A percentile compares a stretch with the other conserved stretches of the same genome.
These are phyloP conservation scores for Entomyzon cyanotis DNA, from an alignment of 2,113 vertebrate genomes.

Conservation along the genomic window DNA sequence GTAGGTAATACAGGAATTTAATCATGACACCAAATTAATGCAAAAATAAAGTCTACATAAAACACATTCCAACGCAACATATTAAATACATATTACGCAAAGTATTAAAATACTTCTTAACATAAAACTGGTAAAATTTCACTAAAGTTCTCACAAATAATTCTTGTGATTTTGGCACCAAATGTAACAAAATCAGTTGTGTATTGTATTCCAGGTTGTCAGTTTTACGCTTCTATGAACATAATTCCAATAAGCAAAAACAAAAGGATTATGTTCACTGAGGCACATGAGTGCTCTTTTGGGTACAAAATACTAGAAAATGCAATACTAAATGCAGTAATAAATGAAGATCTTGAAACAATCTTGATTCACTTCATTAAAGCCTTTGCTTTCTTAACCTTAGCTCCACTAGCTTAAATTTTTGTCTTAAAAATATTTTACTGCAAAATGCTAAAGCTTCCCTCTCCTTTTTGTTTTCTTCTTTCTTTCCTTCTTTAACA, in stretches of 20 bases:
- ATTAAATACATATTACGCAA: background rate
- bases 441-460: background rate
- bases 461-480: background rate
- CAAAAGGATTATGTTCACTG: constrained; percentile 12
- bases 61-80: accelerated
- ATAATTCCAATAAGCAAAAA: background rate
- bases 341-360: background rate
- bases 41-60: background rate
- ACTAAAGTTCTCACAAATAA: background rate
- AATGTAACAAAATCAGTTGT: background rate
- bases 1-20: background rate
- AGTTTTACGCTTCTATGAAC: background rate
- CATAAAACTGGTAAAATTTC: background rate
- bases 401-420: background rate
- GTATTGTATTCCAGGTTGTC: background rate
- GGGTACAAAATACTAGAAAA: background rate
- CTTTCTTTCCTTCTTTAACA: background rate
- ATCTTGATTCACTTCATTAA: background rate
- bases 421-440: background rate
- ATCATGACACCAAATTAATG: background rate
- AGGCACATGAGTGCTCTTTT: background rate
- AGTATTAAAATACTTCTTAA: background rate
- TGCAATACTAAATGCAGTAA: background rate
- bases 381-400: background rate
- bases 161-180: background rate